Percentiles rank a stretch among this genome's conserved stretches.
phyloP scores from a whole-genome alignment of 1,140 invertebrate genomes.

The Amphibalanus amphitrite region DNA sequence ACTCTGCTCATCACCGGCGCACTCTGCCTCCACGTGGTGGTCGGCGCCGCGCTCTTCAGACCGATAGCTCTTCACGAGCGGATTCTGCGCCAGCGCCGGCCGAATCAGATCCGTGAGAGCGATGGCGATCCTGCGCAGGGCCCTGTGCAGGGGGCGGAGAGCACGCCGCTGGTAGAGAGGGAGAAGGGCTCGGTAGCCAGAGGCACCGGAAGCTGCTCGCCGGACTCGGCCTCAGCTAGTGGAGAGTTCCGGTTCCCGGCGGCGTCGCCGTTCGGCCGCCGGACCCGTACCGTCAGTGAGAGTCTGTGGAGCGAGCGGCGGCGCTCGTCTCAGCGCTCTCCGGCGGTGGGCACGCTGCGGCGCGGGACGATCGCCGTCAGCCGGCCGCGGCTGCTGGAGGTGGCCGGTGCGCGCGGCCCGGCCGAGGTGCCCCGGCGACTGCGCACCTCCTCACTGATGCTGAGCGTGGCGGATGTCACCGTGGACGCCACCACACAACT shows the following conservation, averaged over 20 bases:
- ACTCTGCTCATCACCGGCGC: conserved; percentile 52
- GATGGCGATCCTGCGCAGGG: no score
- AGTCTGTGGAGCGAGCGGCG: conserved; percentile 34
- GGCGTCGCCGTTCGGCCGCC: no score
- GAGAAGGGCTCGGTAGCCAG: no score
- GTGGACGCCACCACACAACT: not conserved
- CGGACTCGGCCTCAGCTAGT: no score
- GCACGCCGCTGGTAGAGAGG: no score
- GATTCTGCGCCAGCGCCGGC: conserved; percentile 43
- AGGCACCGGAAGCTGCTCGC: no score
- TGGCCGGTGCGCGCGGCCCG: not conserved
- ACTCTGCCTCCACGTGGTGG: conserved; percentile 57
- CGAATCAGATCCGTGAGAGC: no score
- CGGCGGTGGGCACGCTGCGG: not conserved
- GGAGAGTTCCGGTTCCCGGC: no score
- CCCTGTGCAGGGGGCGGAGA: no score
- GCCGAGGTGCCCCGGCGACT: not conserved
- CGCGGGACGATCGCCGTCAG: not conserved
- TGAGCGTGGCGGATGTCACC: not conserved
- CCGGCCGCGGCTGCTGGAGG: no score
- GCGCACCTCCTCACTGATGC: not conserved
- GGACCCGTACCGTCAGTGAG: no score
- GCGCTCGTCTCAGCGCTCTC: conserved; percentile 19
- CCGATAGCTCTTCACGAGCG: conserved; percentile 28
- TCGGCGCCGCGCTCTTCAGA: conserved; percentile 48